phyloP scores from a whole-genome alignment of 2,797 vertebrate genomes.

The Sarcoramphus papa region DNA sequence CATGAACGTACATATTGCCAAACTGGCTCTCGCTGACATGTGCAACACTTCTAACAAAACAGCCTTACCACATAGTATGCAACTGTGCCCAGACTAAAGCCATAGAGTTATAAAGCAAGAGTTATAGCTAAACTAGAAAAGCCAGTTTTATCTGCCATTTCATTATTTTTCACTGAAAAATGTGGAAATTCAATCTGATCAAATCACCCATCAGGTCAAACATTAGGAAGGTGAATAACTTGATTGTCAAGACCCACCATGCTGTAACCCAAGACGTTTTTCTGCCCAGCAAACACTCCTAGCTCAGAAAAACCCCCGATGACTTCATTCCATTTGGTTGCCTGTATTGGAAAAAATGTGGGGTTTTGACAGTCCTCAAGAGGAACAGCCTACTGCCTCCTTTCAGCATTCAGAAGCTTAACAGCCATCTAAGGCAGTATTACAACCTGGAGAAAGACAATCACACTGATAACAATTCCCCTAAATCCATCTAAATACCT shows the following conservation, averaged over 20 bases:
- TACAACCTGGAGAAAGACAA: not conserved
- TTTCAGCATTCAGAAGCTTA: not conserved
- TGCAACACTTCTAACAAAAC: not conserved
- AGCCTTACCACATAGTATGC: not conserved
- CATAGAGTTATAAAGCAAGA: not conserved
- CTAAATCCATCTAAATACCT: not conserved
- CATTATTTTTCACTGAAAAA: not conserved
- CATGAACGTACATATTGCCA: not conserved
- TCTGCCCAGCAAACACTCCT: not conserved
- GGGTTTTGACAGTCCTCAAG: not conserved
- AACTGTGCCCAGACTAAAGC: not conserved
- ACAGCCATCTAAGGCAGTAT: not conserved
- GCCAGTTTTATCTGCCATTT: not conserved
- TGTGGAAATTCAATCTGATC: fast-evolving
- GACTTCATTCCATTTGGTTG: not conserved
- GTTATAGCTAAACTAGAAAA: not conserved
- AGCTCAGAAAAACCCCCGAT: not conserved
- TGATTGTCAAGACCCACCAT: not conserved
- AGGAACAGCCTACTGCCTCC: not conserved
- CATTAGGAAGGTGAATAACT: not conserved
- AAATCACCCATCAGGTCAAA: not conserved
- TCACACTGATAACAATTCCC: not conserved
- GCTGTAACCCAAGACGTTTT: not conserved
- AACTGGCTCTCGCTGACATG: not conserved
- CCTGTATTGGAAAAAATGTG: not conserved